phyloP scores from a whole-genome alignment of 1,140 invertebrate species.

The Penaeus chinensis region DNA sequence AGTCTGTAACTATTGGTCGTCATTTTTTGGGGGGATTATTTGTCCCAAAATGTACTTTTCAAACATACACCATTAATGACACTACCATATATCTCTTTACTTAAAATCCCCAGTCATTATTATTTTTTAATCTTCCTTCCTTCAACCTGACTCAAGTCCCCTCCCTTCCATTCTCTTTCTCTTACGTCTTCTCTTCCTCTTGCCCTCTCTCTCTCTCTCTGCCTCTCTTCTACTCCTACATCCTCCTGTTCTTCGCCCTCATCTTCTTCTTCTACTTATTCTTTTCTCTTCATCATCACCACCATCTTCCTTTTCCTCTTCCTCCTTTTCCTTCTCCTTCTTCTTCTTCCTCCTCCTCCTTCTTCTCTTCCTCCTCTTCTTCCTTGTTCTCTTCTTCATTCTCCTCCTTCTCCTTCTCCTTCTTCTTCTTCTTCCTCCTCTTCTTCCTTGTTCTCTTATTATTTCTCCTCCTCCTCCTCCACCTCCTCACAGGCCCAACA shows the following conservation, averaged over 20 bases:
- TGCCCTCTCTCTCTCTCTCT: conserved; percentile 2
- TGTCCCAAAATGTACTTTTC: no score
- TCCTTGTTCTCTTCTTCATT: not conserved
- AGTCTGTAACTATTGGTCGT: no score
- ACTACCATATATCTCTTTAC: no score
- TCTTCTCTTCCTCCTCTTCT: not conserved
- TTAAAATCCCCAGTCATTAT: no score
- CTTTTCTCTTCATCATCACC: not conserved
- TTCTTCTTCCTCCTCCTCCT: not conserved
- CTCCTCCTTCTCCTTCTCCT: not conserved
- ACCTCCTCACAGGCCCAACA: not conserved
- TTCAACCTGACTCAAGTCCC: no score
- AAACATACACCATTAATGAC: no score
- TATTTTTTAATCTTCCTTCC: no score
- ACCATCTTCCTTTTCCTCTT: not conserved
- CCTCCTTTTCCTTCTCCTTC: not conserved
- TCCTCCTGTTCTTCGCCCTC: not conserved
- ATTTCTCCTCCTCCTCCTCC: not conserved
- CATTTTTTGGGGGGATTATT: no score
- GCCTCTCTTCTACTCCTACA: not conserved
- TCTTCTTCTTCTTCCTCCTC: not conserved
- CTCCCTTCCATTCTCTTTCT: no score
- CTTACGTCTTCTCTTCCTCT: not conserved
- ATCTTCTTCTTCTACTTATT: not conserved
- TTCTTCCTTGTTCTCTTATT: not conserved